These are phyloP conservation scores for Corydoras maculifer DNA, from an alignment of 2,113 vertebrate genomes.

Conservation along the genomic window DNA sequence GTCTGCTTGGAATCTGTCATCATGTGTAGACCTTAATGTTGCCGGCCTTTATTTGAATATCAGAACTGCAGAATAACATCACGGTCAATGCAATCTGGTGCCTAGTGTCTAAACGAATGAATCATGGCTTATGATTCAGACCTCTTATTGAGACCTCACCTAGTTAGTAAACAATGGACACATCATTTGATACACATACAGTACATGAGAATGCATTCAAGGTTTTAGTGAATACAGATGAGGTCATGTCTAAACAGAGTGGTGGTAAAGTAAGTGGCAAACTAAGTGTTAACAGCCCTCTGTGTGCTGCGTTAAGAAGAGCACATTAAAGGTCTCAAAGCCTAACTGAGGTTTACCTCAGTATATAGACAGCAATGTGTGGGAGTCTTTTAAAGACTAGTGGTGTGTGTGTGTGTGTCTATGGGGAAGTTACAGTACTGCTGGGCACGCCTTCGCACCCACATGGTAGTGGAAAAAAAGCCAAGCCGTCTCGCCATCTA, in stretches of 20 bases:
- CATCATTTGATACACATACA: neutral
- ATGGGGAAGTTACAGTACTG: conserved; percentile 6
- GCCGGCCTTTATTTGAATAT: conserved; percentile 32
- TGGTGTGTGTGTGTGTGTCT: conserved; percentile 13
- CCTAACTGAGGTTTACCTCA: conserved; percentile 24
- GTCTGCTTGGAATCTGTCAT: conserved; percentile 44
- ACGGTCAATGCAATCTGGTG: conserved; percentile 34
- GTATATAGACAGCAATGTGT: neutral
- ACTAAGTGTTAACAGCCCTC: neutral
- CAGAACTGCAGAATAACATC: conserved; percentile 37
- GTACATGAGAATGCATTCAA: neutral
- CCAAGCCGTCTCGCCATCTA: conserved; percentile 44
- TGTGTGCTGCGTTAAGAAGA: neutral
- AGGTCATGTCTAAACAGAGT: conserved; percentile 11
- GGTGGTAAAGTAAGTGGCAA: neutral
- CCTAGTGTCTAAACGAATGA: conserved; percentile 14
- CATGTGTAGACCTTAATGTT: conserved; percentile 32
- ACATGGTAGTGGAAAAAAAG: conserved; percentile 32
- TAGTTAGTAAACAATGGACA: neutral
- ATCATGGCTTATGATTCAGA: conserved; percentile 2
- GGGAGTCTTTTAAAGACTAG: conserved; percentile 9
- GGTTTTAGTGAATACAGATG: neutral
- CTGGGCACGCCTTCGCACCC: conserved; percentile 35
- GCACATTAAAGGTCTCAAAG: neutral
- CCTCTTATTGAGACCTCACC: neutral